Evolutionary conservation across 92 coral and sea anemone genomes (phyloP).

Genomic region (Porites rus): DNA sequence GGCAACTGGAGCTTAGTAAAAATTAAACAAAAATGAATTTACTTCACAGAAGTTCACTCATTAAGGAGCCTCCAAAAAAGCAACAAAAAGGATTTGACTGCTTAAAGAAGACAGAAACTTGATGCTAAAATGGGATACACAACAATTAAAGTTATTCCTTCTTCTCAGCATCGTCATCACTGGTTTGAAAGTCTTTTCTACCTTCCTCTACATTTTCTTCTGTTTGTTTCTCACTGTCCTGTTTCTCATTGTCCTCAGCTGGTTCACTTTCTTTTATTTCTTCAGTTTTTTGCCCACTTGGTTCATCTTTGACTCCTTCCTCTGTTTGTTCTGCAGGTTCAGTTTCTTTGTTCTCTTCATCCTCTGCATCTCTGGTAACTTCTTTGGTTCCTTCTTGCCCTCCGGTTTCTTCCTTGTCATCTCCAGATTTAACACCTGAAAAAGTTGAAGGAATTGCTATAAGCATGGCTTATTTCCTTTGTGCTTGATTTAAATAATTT

Average conservation of each 20-base stretch:
- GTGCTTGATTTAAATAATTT: no score
- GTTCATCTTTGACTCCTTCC: conserved; percentile 22
- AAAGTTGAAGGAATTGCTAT: background rate
- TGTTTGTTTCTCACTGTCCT: conserved; percentile 32
- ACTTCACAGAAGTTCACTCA: background rate
- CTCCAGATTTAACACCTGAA: conserved; percentile 64
- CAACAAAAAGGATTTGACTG: background rate
- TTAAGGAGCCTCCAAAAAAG: background rate
- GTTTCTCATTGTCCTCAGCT: conserved; percentile 17
- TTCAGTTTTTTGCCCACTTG: conserved; percentile 17
- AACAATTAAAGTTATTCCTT: conserved; percentile 7
- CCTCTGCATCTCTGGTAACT: conserved; percentile 45
- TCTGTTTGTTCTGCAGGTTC: conserved; percentile 40
- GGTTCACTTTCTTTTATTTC: conserved; percentile 36
- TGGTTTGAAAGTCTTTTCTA: conserved; percentile 5
- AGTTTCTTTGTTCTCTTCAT: no score
- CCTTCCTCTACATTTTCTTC: conserved; percentile 16
- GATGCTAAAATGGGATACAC: conserved; percentile 6
- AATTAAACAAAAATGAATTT: no score
- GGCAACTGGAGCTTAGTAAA: no score
- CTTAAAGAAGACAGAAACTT: background rate
- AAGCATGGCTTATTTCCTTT: no score
- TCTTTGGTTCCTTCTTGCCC: conserved; percentile 55
- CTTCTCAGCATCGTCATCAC: conserved; percentile 35
- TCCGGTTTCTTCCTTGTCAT: conserved; percentile 53